phyloP scores from a whole-genome alignment of 1,140 invertebrate species.

The Eriocheir sinensis region DNA sequence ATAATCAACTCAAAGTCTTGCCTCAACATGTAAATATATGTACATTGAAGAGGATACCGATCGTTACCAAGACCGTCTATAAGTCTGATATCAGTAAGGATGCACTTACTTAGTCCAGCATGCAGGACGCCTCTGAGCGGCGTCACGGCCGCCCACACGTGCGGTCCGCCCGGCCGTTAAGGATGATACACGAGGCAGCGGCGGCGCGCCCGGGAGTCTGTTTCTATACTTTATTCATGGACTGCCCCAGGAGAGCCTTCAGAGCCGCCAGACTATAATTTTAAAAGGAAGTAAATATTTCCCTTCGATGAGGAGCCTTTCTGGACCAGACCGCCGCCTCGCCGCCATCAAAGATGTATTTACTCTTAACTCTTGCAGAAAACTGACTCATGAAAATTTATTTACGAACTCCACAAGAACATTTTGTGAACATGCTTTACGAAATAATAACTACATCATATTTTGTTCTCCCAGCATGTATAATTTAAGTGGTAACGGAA shows the following conservation, averaged over 20 bases:
- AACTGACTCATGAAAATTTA: constrained; percentile 14
- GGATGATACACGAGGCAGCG: constrained; percentile 19
- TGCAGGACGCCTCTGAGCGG: neutral
- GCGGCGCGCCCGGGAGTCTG: neutral
- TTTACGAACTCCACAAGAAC: too few species aligned
- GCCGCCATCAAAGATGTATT: neutral
- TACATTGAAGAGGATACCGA: too few species aligned
- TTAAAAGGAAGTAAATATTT: constrained; percentile 27
- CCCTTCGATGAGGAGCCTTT: neutral
- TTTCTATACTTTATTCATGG: constrained; percentile 27
- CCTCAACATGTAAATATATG: too few species aligned
- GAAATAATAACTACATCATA: too few species aligned
- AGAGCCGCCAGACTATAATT: constrained; percentile 3
- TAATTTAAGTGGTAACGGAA: too few species aligned
- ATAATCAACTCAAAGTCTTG: neutral
- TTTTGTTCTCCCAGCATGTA: too few species aligned
- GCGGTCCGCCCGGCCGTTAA: neutral
- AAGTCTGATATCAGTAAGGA: neutral
- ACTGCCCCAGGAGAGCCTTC: neutral
- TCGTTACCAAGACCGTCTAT: too few species aligned
- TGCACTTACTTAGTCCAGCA: neutral
- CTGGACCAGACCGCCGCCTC: too few species aligned
- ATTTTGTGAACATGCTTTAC: too few species aligned
- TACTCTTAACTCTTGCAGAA: neutral
- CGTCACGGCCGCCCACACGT: neutral